A percentile compares a stretch with the other conserved stretches of the same genome.
Evolutionary conservation across 2,113 vertebrate species (phyloP).

Genomic region (Benitochromis conjunctus): DNA sequence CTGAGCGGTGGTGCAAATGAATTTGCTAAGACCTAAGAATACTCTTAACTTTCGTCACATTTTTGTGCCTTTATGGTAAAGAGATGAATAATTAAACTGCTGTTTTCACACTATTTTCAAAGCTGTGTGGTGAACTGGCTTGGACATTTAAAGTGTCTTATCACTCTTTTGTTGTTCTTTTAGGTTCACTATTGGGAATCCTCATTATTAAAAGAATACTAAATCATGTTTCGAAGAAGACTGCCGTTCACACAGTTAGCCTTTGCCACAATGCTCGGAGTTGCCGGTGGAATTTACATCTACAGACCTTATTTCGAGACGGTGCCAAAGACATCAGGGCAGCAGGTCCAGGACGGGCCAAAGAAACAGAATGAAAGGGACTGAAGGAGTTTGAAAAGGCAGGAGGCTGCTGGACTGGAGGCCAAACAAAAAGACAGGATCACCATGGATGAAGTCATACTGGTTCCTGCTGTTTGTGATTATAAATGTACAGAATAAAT

Average conservation of each 20-base stretch:
- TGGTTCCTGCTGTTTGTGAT: neutral
- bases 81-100: neutral
- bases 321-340: slow-evolving; percentile 6
- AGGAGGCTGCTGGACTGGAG: slow-evolving; percentile 21
- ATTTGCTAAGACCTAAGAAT: neutral
- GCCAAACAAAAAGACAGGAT: neutral
- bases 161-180: neutral
- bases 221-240: slow-evolving; percentile 65
- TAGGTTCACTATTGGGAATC: slow-evolving; percentile 1
- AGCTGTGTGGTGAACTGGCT: neutral
- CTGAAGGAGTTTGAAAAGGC: neutral
- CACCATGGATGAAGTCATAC: neutral
- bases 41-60: neutral
- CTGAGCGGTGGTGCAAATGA: neutral
- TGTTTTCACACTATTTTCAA: neutral
- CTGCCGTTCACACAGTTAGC: slow-evolving; percentile 72
- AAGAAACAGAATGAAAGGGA: slow-evolving; percentile 10
- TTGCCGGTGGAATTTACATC: slow-evolving; percentile 84
- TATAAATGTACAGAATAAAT: slow-evolving; percentile 35
- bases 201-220: neutral
- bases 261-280: slow-evolving; percentile 74
- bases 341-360: slow-evolving; percentile 13
- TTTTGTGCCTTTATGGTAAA: neutral
- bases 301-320: slow-evolving; percentile 79
- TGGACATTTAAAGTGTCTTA: neutral